Percentiles rank a stretch among this genome's conserved stretches.
phyloP scores from a whole-genome alignment of 2,113 vertebrate species.

The Lampris megalopsis region DNA sequence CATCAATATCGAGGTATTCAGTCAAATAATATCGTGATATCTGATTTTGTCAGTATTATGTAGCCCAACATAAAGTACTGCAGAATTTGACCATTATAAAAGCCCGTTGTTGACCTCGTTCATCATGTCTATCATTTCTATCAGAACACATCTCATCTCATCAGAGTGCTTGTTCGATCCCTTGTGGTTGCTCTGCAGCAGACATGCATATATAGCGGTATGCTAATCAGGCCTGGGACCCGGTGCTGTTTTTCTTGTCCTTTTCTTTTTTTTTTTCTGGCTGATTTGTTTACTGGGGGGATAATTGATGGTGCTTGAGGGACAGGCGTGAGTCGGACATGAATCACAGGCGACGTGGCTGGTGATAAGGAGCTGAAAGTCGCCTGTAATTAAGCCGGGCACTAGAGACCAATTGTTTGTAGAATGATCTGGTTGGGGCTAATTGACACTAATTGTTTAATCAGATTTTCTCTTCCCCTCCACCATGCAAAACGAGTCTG shows the following conservation, averaged over 20 bases:
- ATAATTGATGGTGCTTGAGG: conserved; percentile 99
- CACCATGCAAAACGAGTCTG: conserved; percentile 74
- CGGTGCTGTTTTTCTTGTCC: conserved; percentile 70
- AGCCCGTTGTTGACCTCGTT: conserved; percentile 10
- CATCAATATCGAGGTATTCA: neutral
- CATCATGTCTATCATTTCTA: conserved; percentile 22
- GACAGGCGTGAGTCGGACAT: conserved; percentile 93
- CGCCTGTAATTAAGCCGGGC: conserved; percentile 97
- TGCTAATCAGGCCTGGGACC: conserved; percentile 83
- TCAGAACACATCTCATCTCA: conserved; percentile 40
- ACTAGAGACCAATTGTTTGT: conserved; percentile 99
- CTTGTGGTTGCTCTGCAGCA: conserved; percentile 49
- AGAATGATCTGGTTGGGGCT: conserved; percentile 96
- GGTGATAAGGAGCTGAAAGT: conserved; percentile 97
- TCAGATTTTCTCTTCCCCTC: conserved; percentile 93
- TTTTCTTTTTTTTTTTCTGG: conserved; percentile 77
- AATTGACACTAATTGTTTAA: conserved; percentile 99
- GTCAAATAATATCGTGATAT: conserved; percentile 3
- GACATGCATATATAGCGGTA: conserved; percentile 75
- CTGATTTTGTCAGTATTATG: too few species aligned
- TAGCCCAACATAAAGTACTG: neutral
- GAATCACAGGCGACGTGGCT: conserved; percentile 91
- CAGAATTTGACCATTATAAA: conserved; percentile 16
- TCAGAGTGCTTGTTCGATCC: conserved; percentile 63
- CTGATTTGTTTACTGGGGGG: conserved; percentile 93